phyloP scores from a whole-genome alignment of 1,140 invertebrate genomes.

The Capitella teleta region DNA sequence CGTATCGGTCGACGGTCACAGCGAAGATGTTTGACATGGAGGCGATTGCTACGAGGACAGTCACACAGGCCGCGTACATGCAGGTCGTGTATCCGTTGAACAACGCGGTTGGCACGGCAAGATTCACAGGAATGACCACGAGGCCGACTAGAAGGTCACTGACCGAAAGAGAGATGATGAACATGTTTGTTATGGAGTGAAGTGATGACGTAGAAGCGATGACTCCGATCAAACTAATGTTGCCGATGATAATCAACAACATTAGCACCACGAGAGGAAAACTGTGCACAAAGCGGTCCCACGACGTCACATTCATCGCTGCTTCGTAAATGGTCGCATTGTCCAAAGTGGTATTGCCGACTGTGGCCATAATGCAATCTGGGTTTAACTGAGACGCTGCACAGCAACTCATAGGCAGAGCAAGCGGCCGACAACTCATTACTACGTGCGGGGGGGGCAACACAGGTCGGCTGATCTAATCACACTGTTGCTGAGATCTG shows the following conservation, averaged over 20 bases:
- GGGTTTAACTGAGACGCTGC: too few relatives aligned
- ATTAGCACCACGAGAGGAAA: neutral
- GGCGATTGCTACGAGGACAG: conserved; percentile 74
- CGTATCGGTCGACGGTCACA: conserved; percentile 80
- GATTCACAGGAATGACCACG: conserved; percentile 69
- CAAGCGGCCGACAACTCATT: too few relatives aligned
- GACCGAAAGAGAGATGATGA: conserved; percentile 74
- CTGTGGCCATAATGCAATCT: too few relatives aligned
- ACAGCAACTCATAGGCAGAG: too few relatives aligned
- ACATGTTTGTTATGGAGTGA: conserved; percentile 74
- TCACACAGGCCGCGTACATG: conserved; percentile 69
- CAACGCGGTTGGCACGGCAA: conserved; percentile 61
- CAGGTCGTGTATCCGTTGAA: conserved; percentile 59
- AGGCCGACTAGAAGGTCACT: conserved; percentile 61
- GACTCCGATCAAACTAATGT: conserved; percentile 71
- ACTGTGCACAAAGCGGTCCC: too few relatives aligned
- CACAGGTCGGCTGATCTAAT: too few relatives aligned
- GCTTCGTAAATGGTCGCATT: too few relatives aligned
- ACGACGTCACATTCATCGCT: too few relatives aligned
- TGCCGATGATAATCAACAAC: conserved; percentile 55
- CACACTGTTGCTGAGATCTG: too few relatives aligned
- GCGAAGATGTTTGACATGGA: conserved; percentile 52
- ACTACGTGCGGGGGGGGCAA: too few relatives aligned
- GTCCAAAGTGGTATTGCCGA: too few relatives aligned
- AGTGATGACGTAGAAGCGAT: conserved; percentile 64